Evolutionary conservation across 2,797 vertebrate genomes (phyloP).

Genomic region (Helostoma temminkii): DNA sequence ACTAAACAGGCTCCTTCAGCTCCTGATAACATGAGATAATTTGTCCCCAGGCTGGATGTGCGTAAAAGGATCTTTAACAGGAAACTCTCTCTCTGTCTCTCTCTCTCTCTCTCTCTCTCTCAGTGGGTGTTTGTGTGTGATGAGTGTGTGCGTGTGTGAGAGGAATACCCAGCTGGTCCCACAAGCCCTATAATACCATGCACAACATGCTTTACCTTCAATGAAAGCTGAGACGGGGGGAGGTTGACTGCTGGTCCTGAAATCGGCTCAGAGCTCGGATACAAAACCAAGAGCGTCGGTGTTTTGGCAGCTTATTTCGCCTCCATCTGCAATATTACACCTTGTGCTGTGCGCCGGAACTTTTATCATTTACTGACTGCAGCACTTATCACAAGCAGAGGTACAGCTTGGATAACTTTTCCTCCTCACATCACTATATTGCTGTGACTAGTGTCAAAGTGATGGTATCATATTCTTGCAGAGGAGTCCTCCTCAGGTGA

Average conservation of each 20-base stretch:
- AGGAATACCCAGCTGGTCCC: conserved; percentile 82
- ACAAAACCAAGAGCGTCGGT: conserved; percentile 62
- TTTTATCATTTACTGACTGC: conserved; percentile 1
- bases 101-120: conserved; percentile 17
- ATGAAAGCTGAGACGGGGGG: conserved; percentile 79
- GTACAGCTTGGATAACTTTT: conserved; percentile 35
- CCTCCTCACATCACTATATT: neutral
- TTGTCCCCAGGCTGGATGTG: conserved; percentile 63
- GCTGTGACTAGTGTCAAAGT: conserved; percentile 33
- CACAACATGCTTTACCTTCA: conserved; percentile 82
- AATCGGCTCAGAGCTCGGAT: conserved; percentile 67
- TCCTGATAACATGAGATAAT: conserved; percentile 53
- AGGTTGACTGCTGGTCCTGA: conserved; percentile 64
- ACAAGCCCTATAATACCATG: conserved; percentile 82
- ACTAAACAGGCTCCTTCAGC: conserved; percentile 25
- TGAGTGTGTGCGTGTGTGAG: conserved; percentile 23
- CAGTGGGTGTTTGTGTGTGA: conserved; percentile 22
- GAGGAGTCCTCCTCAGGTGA: conserved; percentile 66
- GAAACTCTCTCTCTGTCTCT: conserved; percentile 45
- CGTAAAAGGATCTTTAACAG: conserved; percentile 61
- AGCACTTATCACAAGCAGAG: conserved; percentile 12
- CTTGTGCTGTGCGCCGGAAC: conserved; percentile 25
- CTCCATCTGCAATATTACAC: conserved; percentile 31
- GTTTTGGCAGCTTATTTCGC: conserved; percentile 32
- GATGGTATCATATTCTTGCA: conserved; percentile 50